Conservation (phyloP, 1,140 invertebrate genomes). For the Drosophila orena region DNA sequence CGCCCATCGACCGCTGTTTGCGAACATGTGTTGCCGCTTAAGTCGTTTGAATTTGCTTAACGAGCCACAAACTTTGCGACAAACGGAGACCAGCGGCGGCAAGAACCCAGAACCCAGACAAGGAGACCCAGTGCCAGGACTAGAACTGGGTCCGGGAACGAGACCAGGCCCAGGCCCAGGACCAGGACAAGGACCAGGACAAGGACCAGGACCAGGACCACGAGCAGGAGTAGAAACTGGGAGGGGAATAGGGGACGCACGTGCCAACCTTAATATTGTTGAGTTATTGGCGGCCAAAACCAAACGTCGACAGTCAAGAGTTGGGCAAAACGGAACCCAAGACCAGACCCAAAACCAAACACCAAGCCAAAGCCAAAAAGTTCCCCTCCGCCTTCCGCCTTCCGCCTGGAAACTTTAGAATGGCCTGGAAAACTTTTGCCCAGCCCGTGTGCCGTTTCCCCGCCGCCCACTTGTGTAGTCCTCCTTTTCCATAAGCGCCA, state of each 20-base stretch:
- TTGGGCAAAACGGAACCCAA: slow-evolving; percentile 37
- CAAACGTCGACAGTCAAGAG: slow-evolving; percentile 78
- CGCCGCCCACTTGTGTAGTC: background rate
- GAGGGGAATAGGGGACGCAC: slow-evolving; percentile 44
- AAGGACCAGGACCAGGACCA: background rate
- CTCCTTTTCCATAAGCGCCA: slow-evolving; percentile 1
- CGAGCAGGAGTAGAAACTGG: background rate
- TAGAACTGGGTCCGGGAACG: background rate
- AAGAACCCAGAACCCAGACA: slow-evolving; percentile 19
- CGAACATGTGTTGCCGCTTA: slow-evolving; percentile 80
- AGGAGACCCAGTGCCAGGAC: background rate
- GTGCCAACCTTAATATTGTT: slow-evolving; percentile 81
- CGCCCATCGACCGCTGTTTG: slow-evolving; percentile 60
- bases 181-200: slow-evolving; percentile 6
- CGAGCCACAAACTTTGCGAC: slow-evolving; percentile 82
- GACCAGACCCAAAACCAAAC: slow-evolving; percentile 21
- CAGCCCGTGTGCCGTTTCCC: slow-evolving; percentile 13
- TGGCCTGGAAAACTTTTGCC: slow-evolving; percentile 43
- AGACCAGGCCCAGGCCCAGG: background rate
- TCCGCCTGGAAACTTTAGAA: slow-evolving; percentile 1
- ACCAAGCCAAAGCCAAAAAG: slow-evolving; percentile 60
- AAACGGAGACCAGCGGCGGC: slow-evolving; percentile 55
- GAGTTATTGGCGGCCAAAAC: slow-evolving; percentile 80
- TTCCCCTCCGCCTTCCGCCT: slow-evolving; percentile 52
- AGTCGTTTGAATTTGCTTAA: slow-evolving; percentile 83